Evolutionary conservation across 2,113 vertebrate genomes (phyloP).

Genomic region (Genyomyrus donnyi): DNA sequence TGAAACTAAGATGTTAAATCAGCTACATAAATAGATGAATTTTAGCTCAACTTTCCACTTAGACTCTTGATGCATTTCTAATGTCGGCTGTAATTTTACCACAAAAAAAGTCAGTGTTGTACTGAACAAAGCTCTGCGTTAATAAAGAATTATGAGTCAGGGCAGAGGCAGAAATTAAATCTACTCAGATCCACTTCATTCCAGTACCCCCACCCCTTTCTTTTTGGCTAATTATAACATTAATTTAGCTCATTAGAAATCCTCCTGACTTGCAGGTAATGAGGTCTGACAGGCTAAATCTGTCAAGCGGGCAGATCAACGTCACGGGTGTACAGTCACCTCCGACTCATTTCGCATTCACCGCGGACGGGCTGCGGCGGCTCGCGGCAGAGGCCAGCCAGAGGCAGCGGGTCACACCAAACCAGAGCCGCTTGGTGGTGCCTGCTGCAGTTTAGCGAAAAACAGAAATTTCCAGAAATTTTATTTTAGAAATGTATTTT

Average conservation of each 20-base stretch:
- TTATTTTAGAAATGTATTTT: background rate
- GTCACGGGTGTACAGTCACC: background rate
- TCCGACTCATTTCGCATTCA: background rate
- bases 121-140: background rate
- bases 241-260: constrained; percentile 48
- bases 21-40: background rate
- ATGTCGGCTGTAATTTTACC: constrained; percentile 5
- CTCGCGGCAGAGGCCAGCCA: background rate
- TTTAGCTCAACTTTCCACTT: constrained; percentile 8
- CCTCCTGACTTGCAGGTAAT: constrained; percentile 43
- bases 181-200: constrained; percentile 31
- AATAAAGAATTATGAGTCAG: constrained; percentile 28
- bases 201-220: constrained; percentile 32
- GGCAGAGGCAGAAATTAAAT: constrained; percentile 18
- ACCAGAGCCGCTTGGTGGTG: background rate
- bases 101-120: constrained; percentile 8
- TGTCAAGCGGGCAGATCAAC: constrained; percentile 40
- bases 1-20: background rate
- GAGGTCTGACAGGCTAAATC: constrained; percentile 47
- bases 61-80: background rate
- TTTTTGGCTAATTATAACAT: constrained; percentile 48
- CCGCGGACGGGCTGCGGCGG: background rate
- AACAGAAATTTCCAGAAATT: background rate
- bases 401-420: background rate
- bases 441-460: background rate